These are phyloP conservation scores for Micrastur ruficollis DNA, from an alignment of 2,797 vertebrate species.

Conservation along the genomic window DNA sequence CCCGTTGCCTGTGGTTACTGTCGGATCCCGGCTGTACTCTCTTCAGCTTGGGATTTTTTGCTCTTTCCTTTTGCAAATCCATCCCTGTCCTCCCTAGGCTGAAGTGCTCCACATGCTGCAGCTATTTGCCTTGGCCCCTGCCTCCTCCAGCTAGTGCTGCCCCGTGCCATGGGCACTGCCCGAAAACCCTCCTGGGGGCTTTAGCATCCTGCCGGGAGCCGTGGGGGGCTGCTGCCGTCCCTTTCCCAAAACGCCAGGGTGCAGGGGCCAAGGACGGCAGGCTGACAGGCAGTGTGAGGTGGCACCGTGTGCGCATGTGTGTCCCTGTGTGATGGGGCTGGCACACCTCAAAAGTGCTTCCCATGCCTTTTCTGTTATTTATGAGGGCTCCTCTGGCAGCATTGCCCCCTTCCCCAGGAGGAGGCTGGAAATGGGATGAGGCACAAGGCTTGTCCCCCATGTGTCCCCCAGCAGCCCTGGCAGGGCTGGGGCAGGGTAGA, in stretches of 20 bases:
- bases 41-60: background rate
- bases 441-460: accelerated
- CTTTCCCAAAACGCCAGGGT: accelerated
- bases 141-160: background rate
- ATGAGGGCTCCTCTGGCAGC: background rate
- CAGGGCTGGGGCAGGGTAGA: background rate
- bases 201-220: background rate
- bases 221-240: background rate
- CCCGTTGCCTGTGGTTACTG: background rate
- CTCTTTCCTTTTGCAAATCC: background rate
- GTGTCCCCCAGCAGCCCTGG: background rate
- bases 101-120: background rate
- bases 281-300: accelerated
- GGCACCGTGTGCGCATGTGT: accelerated
- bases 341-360: accelerated
- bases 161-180: background rate
- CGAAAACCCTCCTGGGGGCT: background rate
- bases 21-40: background rate
- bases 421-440: background rate
- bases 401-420: accelerated
- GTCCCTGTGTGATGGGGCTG: background rate
- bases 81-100: background rate
- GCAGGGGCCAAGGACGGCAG: accelerated
- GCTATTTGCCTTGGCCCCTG: accelerated
- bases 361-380: background rate